Evolutionary conservation across 2,113 vertebrate genomes (phyloP).

Genomic region (Hirundichthys speculiger): DNA sequence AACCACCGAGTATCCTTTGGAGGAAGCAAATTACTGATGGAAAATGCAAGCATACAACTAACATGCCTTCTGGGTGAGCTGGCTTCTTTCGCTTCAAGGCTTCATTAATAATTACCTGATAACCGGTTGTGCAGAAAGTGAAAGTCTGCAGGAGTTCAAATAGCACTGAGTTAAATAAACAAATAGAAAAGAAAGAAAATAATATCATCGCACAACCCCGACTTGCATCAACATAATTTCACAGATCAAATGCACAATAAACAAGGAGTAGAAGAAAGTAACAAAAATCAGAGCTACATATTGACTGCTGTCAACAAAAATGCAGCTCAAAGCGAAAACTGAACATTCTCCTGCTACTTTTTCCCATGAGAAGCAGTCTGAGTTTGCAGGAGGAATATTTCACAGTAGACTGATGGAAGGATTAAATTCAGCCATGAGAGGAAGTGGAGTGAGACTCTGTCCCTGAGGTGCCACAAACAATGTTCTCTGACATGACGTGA

Average conservation of each 20-base stretch:
- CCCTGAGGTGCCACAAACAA: constrained; percentile 60
- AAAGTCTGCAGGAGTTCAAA: constrained; percentile 41
- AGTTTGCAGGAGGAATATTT: constrained; percentile 57
- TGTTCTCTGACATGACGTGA: constrained; percentile 53
- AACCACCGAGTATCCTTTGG: constrained; percentile 34
- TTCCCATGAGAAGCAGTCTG: constrained; percentile 33
- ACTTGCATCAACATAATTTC: constrained; percentile 65
- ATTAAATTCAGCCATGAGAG: constrained; percentile 50
- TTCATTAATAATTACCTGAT: constrained; percentile 59
- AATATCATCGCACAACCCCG: constrained; percentile 22
- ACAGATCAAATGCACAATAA: constrained; percentile 60
- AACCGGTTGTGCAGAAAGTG: constrained; percentile 18
- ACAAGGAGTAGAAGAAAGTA: constrained; percentile 39
- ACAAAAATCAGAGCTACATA: constrained; percentile 43
- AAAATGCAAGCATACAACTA: constrained; percentile 30
- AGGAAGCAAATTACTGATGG: constrained; percentile 63
- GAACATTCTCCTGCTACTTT: constrained; percentile 28
- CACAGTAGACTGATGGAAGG: constrained; percentile 30
- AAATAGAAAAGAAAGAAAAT: constrained; percentile 14
- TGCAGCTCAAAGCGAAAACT: constrained; percentile 24
- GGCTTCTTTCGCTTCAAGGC: constrained; percentile 21
- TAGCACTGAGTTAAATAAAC: constrained; percentile 33
- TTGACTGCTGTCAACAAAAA: constrained; percentile 38
- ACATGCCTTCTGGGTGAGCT: constrained; percentile 16
- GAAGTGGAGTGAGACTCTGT: constrained; percentile 50